Conservation (phyloP, 2,888 invertebrate genomes). For the Sminthurides aquaticus region DNA sequence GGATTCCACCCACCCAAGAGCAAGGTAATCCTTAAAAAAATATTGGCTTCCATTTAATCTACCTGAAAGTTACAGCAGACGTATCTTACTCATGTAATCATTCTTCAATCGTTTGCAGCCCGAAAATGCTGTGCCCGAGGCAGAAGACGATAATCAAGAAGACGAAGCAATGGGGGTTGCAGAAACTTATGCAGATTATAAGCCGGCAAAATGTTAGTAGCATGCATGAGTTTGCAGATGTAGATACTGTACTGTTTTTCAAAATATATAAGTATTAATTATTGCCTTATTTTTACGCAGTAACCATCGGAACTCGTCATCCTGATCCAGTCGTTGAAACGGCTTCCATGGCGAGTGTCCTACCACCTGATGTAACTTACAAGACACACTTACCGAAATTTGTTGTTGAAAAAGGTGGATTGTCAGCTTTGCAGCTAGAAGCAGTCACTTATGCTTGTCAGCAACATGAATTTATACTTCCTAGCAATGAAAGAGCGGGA, state of each 20-base stretch:
- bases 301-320: conserved; percentile 89
- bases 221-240: no score
- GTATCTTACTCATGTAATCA: no score
- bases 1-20: no score
- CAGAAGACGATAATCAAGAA: conserved; percentile 72
- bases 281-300: conserved; percentile 49
- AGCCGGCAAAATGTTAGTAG: conserved; percentile 81
- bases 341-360: conserved; percentile 90
- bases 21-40: no score
- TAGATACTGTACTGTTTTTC: neutral
- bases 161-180: conserved; percentile 96
- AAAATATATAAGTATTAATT: conserved; percentile 1
- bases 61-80: no score
- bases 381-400: conserved; percentile 72
- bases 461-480: conserved; percentile 84
- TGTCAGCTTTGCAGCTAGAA: conserved; percentile 94
- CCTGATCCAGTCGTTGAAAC: conserved; percentile 99
- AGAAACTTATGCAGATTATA: conserved; percentile 96
- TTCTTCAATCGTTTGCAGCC: no score
- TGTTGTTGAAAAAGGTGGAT: conserved; percentile 70
- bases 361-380: conserved; percentile 89
- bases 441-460: conserved; percentile 96
- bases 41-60: no score
- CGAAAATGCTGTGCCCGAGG: no score
- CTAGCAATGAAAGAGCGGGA: conserved; percentile 83